A percentile compares a stretch with the other conserved stretches of the same genome.
These are phyloP conservation scores for Promerops cafer DNA, from an alignment of 2,113 vertebrate species.

Conservation along the genomic window DNA sequence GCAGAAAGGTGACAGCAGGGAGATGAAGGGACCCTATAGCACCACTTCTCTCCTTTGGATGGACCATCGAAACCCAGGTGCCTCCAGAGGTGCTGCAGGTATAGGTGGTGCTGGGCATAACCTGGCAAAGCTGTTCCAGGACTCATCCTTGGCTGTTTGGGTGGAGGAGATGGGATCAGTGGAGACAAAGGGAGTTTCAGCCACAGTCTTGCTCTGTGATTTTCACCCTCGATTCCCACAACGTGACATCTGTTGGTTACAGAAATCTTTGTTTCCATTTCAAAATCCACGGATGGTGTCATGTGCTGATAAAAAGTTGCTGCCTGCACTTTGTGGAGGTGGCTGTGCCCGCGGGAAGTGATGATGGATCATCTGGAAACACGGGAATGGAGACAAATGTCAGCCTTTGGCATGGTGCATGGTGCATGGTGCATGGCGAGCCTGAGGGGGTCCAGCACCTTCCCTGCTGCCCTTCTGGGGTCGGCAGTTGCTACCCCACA, in stretches of 20 bases:
- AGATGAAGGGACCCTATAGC: background rate
- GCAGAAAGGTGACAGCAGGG: background rate
- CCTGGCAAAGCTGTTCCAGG: background rate
- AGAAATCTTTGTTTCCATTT: background rate
- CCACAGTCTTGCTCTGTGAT: background rate
- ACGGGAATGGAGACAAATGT: background rate
- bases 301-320: background rate
- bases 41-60: background rate
- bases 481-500: background rate
- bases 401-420: background rate
- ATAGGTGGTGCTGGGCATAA: background rate
- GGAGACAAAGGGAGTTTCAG: background rate
- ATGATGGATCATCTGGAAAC: background rate
- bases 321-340: background rate
- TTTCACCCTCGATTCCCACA: background rate
- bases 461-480: background rate
- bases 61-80: background rate
- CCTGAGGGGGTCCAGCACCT: background rate
- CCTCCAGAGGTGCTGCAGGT: background rate
- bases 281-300: background rate
- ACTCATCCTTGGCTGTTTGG: fast-evolving
- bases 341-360: background rate
- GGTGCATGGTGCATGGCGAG: background rate
- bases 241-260: fast-evolving
- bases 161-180: background rate